phyloP scores from a whole-genome alignment of 2,888 invertebrate genomes.

The Neoaliturus tenellus region DNA sequence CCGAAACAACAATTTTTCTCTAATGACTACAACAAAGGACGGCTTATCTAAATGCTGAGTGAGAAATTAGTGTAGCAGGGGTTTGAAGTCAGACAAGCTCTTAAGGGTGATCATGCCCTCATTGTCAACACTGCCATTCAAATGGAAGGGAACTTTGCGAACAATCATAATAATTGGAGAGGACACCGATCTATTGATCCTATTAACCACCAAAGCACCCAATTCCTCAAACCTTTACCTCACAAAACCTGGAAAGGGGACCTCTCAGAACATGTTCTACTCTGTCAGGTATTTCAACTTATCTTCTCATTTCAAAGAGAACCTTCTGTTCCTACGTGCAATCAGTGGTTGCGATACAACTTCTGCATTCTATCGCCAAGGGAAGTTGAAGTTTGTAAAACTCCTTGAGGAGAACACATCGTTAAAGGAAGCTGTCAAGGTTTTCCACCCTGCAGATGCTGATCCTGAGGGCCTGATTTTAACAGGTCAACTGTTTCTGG shows the following conservation, averaged over 20 bases:
- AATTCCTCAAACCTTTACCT: not conserved
- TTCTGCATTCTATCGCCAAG: slow-evolving; percentile 7
- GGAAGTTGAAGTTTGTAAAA: slow-evolving; percentile 16
- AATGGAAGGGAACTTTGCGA: too few relatives aligned
- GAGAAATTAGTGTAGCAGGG: too few relatives aligned
- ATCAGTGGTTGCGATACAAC: not conserved
- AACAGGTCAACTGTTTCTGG: slow-evolving; percentile 6
- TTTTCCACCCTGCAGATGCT: not conserved
- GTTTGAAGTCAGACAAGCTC: too few relatives aligned
- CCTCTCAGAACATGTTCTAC: not conserved
- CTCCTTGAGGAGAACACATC: not conserved
- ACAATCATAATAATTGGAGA: not conserved
- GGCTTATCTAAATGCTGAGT: too few relatives aligned
- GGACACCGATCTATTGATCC: not conserved
- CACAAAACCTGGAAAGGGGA: not conserved
- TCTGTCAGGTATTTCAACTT: not conserved
- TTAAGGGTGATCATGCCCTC: too few relatives aligned
- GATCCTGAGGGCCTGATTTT: slow-evolving; percentile 11
- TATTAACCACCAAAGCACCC: not conserved
- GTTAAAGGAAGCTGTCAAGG: not conserved
- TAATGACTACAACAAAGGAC: too few relatives aligned
- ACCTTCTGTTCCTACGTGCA: slow-evolving; percentile 8
- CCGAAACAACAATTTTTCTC: too few relatives aligned
- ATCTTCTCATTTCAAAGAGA: not conserved
- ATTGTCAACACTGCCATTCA: too few relatives aligned